Percentiles rank a stretch among this genome's conserved stretches.
These are phyloP conservation scores for Drosophila putrida DNA, from an alignment of 2,888 invertebrate species.

Conservation along the genomic window DNA sequence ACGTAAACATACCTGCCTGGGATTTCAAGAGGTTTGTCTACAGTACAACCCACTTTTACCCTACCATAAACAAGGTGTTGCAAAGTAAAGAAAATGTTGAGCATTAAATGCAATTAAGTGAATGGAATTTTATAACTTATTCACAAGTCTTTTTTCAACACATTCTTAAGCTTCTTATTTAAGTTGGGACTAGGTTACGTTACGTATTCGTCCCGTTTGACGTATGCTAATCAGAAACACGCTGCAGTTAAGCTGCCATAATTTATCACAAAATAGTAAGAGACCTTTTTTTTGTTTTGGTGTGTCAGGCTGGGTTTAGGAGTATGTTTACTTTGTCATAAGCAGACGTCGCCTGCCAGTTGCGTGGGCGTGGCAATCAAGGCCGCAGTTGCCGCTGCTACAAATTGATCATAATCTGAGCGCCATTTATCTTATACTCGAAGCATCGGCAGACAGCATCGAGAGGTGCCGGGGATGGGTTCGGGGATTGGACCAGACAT, in stretches of 20 bases:
- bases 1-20: background rate
- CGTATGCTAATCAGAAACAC: constrained; percentile 35
- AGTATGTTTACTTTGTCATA: constrained; percentile 73
- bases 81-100: background rate
- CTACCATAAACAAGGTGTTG: constrained; percentile 13
- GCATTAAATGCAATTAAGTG: constrained; percentile 24
- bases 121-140: constrained; percentile 14
- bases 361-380: constrained; percentile 67
- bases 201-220: constrained; percentile 32
- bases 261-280: constrained; percentile 57
- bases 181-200: constrained; percentile 8
- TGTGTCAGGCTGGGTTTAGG: background rate
- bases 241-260: constrained; percentile 47
- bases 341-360: constrained; percentile 65
- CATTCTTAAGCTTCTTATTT: background rate
- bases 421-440: constrained; percentile 70
- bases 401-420: constrained; percentile 80
- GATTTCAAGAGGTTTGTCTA: constrained; percentile 19
- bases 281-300: constrained; percentile 43
- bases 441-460: constrained; percentile 9
- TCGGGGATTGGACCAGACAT: constrained; percentile 9
- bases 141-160: background rate
- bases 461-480: too few species aligned
- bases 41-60: constrained; percentile 24
- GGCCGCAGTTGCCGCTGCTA: constrained; percentile 62